phyloP scores from a whole-genome alignment of 1,140 invertebrate species.

The Hycleus phaleratus region DNA sequence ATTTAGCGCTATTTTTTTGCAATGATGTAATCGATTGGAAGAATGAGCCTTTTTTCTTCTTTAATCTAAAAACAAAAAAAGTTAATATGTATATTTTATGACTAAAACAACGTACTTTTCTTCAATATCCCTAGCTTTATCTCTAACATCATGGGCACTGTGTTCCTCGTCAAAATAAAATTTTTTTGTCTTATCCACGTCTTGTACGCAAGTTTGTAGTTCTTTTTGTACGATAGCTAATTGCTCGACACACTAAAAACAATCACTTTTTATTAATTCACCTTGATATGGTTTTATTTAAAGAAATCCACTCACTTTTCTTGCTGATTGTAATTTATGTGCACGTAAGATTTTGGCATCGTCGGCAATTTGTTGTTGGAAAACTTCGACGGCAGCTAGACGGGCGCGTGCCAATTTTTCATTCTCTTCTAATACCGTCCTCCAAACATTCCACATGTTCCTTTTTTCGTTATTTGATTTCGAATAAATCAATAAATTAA shows the following conservation, averaged over 20 bases:
- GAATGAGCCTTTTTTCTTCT: conserved; percentile 93
- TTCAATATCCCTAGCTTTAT: conserved; percentile 91
- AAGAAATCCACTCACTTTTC: conserved; percentile 58
- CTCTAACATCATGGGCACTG: conserved; percentile 86
- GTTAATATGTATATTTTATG: background rate
- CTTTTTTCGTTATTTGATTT: conserved; percentile 43
- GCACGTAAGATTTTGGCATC: conserved; percentile 78
- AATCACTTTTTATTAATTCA: background rate
- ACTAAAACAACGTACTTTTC: conserved; percentile 64
- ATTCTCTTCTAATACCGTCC: conserved; percentile 88
- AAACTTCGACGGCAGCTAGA: conserved; percentile 86
- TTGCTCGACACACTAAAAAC: conserved; percentile 71
- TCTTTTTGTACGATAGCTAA: conserved; percentile 85
- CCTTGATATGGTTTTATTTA: background rate
- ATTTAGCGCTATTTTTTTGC: conserved; percentile 93
- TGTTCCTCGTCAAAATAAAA: conserved; percentile 93
- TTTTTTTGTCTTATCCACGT: conserved; percentile 92
- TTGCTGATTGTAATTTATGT: conserved; percentile 77
- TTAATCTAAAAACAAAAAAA: conserved; percentile 55
- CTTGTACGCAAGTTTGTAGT: conserved; percentile 74
- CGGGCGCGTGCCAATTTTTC: conserved; percentile 86
- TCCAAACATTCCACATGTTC: conserved; percentile 96
- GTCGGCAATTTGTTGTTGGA: conserved; percentile 88
- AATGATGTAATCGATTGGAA: conserved; percentile 93
- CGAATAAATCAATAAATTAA: conserved; percentile 23